Conservation (phyloP, 2,888 invertebrate genomes). For the Tenodera sinensis region DNA sequence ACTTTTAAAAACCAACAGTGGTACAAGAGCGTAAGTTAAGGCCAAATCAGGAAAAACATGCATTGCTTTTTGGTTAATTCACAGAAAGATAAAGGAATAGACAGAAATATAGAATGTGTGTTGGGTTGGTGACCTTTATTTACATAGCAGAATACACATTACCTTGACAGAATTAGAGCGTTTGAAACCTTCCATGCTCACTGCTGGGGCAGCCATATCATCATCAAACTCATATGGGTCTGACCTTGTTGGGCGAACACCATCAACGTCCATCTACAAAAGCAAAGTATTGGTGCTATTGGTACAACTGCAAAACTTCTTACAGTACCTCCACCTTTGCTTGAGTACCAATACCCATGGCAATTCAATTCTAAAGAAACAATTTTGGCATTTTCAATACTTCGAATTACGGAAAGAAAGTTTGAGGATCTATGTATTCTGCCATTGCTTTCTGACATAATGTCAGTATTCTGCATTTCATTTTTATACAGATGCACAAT, state of each 20-base stretch:
- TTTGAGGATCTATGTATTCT: neutral
- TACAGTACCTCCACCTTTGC: neutral
- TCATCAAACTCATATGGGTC: constrained; percentile 74
- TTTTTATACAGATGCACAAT: neutral
- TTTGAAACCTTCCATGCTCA: constrained; percentile 46
- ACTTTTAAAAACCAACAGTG: too few relatives aligned
- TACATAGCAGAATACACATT: constrained; percentile 9
- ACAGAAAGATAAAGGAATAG: neutral
- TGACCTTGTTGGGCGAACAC: constrained; percentile 35
- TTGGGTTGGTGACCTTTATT: neutral
- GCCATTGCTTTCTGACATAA: neutral
- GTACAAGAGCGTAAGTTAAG: neutral
- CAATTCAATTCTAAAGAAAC: neutral
- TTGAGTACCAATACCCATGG: neutral
- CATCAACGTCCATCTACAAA: constrained; percentile 38
- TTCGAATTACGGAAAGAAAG: neutral
- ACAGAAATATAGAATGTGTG: neutral
- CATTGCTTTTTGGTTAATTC: neutral
- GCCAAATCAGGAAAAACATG: neutral
- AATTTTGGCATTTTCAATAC: too few relatives aligned
- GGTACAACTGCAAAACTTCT: neutral
- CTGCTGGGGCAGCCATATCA: constrained; percentile 48
- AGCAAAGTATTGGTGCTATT: neutral
- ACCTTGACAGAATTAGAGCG: constrained; percentile 35
- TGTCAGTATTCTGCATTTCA: neutral